Base-by-base conservation (phyloP, 2,113 vertebrate species). In the Silurus asotus region DNA sequence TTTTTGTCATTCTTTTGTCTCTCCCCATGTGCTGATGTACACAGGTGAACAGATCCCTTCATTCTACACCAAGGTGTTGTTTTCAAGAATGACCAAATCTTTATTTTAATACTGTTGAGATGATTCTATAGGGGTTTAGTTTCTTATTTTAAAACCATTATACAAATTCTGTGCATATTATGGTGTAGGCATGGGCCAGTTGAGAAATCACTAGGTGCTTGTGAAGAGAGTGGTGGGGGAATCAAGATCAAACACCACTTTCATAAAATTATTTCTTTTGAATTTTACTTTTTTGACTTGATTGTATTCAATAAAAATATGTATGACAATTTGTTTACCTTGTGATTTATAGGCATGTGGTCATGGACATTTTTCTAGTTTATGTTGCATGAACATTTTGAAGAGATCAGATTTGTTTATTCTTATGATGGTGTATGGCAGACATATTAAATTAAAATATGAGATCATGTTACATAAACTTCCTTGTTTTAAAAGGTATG, bases 231-330 rank as follows among this genome's bases (percentile, higher is more conserved):
- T 94, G 93, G 89, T 93, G 94, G 94, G 93, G 94, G 93, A 92
- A 90, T 74, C 37, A 75, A 11, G 48, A 65, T 85, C 45, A 70
- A 81, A 55, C n/a, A 20, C 90, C 93, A 92, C 88, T 93, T 94
- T 95, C 93, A 94, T 94, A 91, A 91, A 95, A 92, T 86, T 91
- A 89, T 94, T 94, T 92, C 93, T 75, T 94, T 88, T 72, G 94
- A 94, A 94, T 80, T 83, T 94, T 94, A 92, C 92, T 94, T 95
- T 93, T 96, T 95, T 91, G 93, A 95, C 96, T 96, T 94, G 92
- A 96, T 96, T 97, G 95, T 96, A 95, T 94, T 96, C 93, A 96
- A 95, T 95, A 95, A 89, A 67, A 94, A 97, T 97, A 96, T 96
- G 96, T 95, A 95, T 87, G 80, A 85, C 48, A 25, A 7, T 70